Evolutionary conservation across 2,888 invertebrate species (phyloP).

Genomic region (Patella pellucida): DNA sequence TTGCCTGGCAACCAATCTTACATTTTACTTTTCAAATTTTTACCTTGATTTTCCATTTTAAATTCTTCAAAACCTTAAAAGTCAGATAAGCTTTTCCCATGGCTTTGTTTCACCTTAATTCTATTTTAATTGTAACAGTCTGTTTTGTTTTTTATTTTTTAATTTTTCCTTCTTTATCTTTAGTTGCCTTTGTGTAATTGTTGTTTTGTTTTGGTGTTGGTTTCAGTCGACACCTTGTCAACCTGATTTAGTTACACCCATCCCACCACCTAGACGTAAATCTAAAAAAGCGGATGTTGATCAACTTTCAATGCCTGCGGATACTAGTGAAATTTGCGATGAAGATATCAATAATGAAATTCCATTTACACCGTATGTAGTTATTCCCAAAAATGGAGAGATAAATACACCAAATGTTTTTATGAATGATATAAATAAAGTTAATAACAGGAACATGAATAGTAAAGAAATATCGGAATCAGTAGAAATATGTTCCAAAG

Average conservation of each 20-base stretch:
- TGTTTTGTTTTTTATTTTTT: too few species aligned
- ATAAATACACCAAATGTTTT: background rate
- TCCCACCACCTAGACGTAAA: slow-evolving; percentile 42
- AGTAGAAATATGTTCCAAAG: background rate
- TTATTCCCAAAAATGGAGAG: background rate
- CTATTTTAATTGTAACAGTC: too few species aligned
- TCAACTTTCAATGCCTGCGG: slow-evolving; percentile 27
- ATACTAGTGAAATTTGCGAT: background rate
- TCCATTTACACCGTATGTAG: background rate
- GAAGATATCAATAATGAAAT: background rate
- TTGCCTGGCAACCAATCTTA: too few species aligned
- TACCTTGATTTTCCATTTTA: too few species aligned
- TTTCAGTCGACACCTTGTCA: slow-evolving; percentile 46
- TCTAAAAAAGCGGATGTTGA: slow-evolving; percentile 27
- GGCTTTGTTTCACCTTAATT: too few species aligned
- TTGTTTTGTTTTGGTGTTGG: slow-evolving; percentile 40
- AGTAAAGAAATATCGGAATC: background rate
- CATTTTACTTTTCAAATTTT: too few species aligned
- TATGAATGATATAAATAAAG: background rate
- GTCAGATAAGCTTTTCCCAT: too few species aligned
- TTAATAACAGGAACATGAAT: background rate
- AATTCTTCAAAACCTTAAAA: too few species aligned
- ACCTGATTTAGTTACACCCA: slow-evolving; percentile 36
- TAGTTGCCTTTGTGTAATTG: slow-evolving; percentile 36
- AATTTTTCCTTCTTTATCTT: slow-evolving; percentile 22